These are phyloP conservation scores for Falcaria lacertinaria DNA, from an alignment of 2,888 invertebrate species.

Conservation along the genomic window DNA sequence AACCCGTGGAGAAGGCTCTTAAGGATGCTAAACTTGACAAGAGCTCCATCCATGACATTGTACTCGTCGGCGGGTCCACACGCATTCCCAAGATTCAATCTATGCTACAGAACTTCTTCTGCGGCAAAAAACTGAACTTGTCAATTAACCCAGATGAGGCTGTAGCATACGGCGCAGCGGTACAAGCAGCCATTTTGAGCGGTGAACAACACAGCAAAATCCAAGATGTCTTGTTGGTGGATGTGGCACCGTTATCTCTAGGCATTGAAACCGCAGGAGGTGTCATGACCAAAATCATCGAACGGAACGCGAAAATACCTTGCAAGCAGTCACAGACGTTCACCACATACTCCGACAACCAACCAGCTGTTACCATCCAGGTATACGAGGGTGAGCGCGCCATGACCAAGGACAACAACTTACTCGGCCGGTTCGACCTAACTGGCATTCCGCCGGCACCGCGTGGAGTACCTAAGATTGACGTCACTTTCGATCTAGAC, in stretches of 20 bases:
- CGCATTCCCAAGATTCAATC: slow-evolving; percentile 89
- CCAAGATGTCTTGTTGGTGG: slow-evolving; percentile 82
- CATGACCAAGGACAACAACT: slow-evolving; percentile 89
- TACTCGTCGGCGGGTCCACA: slow-evolving; percentile 90
- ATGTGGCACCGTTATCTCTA: slow-evolving; percentile 82
- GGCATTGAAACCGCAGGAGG: slow-evolving; percentile 90
- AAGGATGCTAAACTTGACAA: slow-evolving; percentile 90
- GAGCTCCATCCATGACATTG: slow-evolving; percentile 86
- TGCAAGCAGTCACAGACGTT: slow-evolving; percentile 86
- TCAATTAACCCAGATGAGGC: slow-evolving; percentile 91
- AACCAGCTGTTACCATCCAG: slow-evolving; percentile 86
- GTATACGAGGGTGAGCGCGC: slow-evolving; percentile 88
- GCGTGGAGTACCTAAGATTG: slow-evolving; percentile 83
- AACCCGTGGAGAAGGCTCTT: slow-evolving; percentile 88
- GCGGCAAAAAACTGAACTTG: slow-evolving; percentile 84
- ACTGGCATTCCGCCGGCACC: slow-evolving; percentile 86
- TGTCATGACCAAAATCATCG: slow-evolving; percentile 87
- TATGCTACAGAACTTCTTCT: slow-evolving; percentile 87
- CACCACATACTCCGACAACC: slow-evolving; percentile 90
- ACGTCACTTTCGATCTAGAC: slow-evolving; percentile 87
- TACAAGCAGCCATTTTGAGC: slow-evolving; percentile 85
- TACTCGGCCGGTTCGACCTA: slow-evolving; percentile 82
- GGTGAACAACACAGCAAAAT: slow-evolving; percentile 88
- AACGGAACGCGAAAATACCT: slow-evolving; percentile 85
- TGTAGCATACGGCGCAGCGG: slow-evolving; percentile 88